Evolutionary conservation across 1,140 invertebrate species (phyloP).

Genomic region (Atta cephalotes): DNA sequence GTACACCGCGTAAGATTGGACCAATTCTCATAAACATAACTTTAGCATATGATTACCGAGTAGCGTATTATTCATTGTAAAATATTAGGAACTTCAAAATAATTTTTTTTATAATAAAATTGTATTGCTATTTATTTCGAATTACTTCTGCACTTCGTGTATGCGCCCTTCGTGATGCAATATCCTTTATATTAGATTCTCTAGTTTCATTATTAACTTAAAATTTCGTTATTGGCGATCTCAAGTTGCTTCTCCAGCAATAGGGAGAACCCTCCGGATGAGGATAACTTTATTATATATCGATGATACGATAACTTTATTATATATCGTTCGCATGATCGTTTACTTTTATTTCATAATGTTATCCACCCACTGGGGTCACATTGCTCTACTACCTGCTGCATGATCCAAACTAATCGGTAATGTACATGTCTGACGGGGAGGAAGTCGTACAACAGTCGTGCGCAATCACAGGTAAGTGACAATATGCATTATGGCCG

Average conservation of each 20-base stretch:
- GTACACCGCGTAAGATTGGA: slow-evolving; percentile 24
- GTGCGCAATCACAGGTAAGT: slow-evolving; percentile 66
- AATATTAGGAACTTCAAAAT: slow-evolving; percentile 77
- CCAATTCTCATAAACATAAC: slow-evolving; percentile 71
- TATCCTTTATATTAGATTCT: slow-evolving; percentile 67
- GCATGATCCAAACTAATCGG: slow-evolving; percentile 81
- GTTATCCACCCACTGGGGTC: slow-evolving; percentile 77
- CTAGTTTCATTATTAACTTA: slow-evolving; percentile 10
- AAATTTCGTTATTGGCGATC: neutral
- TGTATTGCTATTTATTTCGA: slow-evolving; percentile 75
- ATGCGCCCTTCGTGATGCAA: slow-evolving; percentile 26
- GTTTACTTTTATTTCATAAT: slow-evolving; percentile 80
- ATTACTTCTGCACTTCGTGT: slow-evolving; percentile 72
- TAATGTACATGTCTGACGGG: slow-evolving; percentile 74
- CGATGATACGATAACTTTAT: slow-evolving; percentile 46
- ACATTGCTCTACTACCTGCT: slow-evolving; percentile 76
- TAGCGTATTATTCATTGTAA: slow-evolving; percentile 82
- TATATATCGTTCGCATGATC: slow-evolving; percentile 76
- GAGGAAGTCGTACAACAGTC: slow-evolving; percentile 37
- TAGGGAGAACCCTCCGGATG: slow-evolving; percentile 28
- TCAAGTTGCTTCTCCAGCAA: slow-evolving; percentile 47
- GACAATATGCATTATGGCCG: slow-evolving; percentile 74
- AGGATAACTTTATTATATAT: slow-evolving; percentile 59
- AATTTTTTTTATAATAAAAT: slow-evolving; percentile 78
- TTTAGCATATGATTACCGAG: slow-evolving; percentile 78